A percentile compares a stretch with the other conserved stretches of the same genome.
These are phyloP conservation scores for Nymphalis c-album DNA, from an alignment of 2,888 invertebrate species.

Conservation along the genomic window DNA sequence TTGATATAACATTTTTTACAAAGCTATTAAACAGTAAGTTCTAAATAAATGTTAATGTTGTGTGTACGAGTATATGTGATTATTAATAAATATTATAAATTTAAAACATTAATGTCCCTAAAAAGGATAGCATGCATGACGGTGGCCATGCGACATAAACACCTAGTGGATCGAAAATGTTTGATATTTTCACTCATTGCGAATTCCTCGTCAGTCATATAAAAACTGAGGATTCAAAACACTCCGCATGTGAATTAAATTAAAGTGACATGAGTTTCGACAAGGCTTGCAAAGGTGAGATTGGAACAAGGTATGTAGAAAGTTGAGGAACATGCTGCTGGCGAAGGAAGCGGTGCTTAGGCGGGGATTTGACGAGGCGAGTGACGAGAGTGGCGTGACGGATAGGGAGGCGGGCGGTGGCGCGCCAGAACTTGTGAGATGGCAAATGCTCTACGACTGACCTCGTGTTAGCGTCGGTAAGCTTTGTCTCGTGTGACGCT, in stretches of 20 bases:
- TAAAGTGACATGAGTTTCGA: conserved; percentile 11
- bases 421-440: conserved; percentile 82
- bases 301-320: conserved; percentile 26
- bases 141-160: conserved; percentile 15
- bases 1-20: too few relatives aligned
- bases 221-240: not conserved
- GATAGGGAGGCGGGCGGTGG: conserved; percentile 35
- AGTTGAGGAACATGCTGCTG: too few relatives aligned
- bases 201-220: conserved; percentile 12
- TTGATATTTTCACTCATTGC: conserved; percentile 11
- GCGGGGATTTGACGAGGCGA: conserved; percentile 38
- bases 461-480: conserved; percentile 70
- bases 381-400: conserved; percentile 31
- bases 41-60: too few relatives aligned
- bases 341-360: conserved; percentile 32
- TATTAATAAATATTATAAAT: not conserved
- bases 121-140: conserved; percentile 1
- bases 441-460: conserved; percentile 80
- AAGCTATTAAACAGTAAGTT: too few relatives aligned
- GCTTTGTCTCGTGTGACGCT: conserved; percentile 63
- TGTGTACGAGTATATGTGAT: too few relatives aligned
- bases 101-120: not conserved
- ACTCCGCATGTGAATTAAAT: not conserved
- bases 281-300: conserved; percentile 43
- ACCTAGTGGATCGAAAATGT: not conserved